Evolutionary conservation across 2,113 vertebrate genomes (phyloP).

Genomic region (Nesoenas mayeri): DNA sequence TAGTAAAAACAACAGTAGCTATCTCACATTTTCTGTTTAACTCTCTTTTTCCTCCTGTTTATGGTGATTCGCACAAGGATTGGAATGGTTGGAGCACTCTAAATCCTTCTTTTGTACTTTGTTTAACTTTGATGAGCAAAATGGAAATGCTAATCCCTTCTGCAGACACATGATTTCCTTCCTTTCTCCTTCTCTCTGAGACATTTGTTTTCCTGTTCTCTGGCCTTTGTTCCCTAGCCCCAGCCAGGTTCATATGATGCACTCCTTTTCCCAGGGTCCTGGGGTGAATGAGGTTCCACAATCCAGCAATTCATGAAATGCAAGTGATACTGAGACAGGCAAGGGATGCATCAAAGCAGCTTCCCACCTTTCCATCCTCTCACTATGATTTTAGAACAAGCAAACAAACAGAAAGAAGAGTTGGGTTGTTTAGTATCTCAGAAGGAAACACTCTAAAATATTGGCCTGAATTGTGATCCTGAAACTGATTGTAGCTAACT

Average conservation of each 20-base stretch:
- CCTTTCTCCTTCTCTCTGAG: slow-evolving; percentile 26
- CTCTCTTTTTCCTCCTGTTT: slow-evolving; percentile 36
- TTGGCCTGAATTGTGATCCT: background rate
- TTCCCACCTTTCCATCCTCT: background rate
- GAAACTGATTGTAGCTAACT: background rate
- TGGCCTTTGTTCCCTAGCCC: slow-evolving; percentile 1
- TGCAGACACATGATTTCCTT: slow-evolving; percentile 55
- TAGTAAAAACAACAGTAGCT: background rate
- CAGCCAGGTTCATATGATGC: background rate
- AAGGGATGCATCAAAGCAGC: background rate
- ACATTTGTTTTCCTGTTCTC: slow-evolving; percentile 39
- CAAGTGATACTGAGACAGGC: background rate
- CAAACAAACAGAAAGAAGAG: background rate
- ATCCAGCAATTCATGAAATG: background rate
- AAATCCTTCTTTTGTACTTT: slow-evolving; percentile 63
- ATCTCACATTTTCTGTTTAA: slow-evolving; percentile 26
- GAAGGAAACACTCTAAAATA: background rate
- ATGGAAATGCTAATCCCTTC: slow-evolving; percentile 61
- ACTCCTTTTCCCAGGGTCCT: background rate
- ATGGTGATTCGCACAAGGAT: background rate
- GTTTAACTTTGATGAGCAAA: slow-evolving; percentile 60
- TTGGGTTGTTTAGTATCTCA: background rate
- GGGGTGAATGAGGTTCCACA: background rate
- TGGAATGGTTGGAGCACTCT: slow-evolving; percentile 24
- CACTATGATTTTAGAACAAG: background rate